Base-by-base conservation (phyloP, 2,113 vertebrate species). In the Sylvia atricapilla region DNA sequence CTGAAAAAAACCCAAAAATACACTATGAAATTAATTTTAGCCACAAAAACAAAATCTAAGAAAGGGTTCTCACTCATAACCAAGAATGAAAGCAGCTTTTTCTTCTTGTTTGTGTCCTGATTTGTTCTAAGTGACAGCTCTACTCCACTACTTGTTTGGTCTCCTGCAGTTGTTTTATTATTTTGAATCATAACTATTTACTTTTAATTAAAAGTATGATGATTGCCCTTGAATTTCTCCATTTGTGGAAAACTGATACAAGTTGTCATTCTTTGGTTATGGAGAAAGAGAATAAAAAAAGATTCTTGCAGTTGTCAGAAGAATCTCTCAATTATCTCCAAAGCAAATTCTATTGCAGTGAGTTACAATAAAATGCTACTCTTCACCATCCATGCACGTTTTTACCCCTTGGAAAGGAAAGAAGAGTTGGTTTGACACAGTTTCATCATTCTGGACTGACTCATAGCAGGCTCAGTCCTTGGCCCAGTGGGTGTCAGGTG, bases 331-430 rank as follows among this genome's bases (percentile, higher is more conserved):
- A 1, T 49, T 31, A 11, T 33, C 41, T 82, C 28, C 62, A 49
- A 37, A 69, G 35, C 10, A 62, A 76, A 83, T 69, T 84, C 41
- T 63, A 47, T 25, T 68, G 0, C 39, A 59, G 52, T 0, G 0
- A 55, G 30, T 21, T 68, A 22, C n/a, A 49, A 63, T 77, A 53
- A 94, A 94, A 50, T 3, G 6, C 19, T 58, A 39, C 44, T 59
- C 5, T 43, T 84, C 59, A n/a, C 8, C 22, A 56, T 23, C 37
- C 21, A 15, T 22, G 52, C 9, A 18, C 2, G 6, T 31, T 83
- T 90, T 75, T 30, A 66, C 39, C 56, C n/a, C 35, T 79, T 62
- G 28, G 8, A 74, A 83, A 76, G 41, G 27, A 62, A 84, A 52
- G 39, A 31, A 77, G 33, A 43, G 30, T 27, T 50, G 16, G 12